Evolutionary conservation across 2,113 vertebrate species (phyloP), one percentile per base, ranked within the genome.

Genomic region (Hepsetus odoe): DNA sequence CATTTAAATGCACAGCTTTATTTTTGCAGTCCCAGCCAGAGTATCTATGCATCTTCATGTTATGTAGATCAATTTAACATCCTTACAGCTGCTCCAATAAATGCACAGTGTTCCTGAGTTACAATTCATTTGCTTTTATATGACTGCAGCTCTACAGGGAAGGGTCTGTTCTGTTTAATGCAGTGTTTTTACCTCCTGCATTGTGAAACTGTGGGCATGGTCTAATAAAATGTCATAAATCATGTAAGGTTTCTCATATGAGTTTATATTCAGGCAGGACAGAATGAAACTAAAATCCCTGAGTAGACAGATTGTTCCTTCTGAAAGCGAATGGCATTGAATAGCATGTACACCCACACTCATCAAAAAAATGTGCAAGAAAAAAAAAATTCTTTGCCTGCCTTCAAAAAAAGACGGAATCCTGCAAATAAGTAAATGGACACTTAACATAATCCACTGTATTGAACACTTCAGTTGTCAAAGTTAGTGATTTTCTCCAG

Each of bases 111-210:
- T 72, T 65, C 56, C 68, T 30, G 16, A 53, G 44, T 64, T 72
- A 56, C 67, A 64, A 71, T 78, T 71, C 16, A 72, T 71, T 78
- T 78, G 58, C 49, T 79, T 72, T 72, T 79, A 79, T 79, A 64
- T 72, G 58, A 18, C 24, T 18, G 49, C 32, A 53, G 44, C 68
- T 79, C 32, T 64, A 42, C 42, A 72, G 68, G 11, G 26, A 78
- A 70, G 18, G 42, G 20, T 46, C 30, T 42, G 76, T 62, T 71
- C 44, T 16, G 67, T 51, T 71, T 62, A 71, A 51, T 78, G 67
- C 70, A 51, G 56, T 62, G 66, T 51, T 71, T n/a, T 78, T 62
- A 71, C 5, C 4, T 18, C 44, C 20, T 35, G 51, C 30, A 32
- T 70, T 46, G 38, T 59, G 28, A 69, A 68, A 49, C 30, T 59